Evolutionary conservation across 2,113 vertebrate genomes (phyloP), one percentile per base, ranked within the genome.

Genomic region (Chaetops frenatus): DNA sequence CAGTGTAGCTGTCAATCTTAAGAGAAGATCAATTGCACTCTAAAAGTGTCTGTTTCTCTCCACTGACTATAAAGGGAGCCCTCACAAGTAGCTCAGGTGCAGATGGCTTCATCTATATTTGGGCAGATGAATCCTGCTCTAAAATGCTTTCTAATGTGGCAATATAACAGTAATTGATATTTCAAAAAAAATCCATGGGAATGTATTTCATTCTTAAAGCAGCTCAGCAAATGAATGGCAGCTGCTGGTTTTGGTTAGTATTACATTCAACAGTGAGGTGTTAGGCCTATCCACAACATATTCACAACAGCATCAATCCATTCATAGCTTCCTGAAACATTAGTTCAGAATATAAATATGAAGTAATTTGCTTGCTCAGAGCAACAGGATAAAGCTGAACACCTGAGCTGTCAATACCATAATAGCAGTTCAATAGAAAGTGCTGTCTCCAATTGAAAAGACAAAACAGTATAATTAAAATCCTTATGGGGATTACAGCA

Each of bases 1-100:
- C 86, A 78, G 88, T 96, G 96, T 97, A 94, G 91, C 94, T 96
- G 96, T 96, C 96, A 97, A 97, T 97, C 96, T 97, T 96, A 95
- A 94, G 95, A 96, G 95, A 94, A 97, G 94, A 97, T 97, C 95
- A 97, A 94, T 94, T 95, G 95, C 76, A 48, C 88, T 95, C 82
- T 94, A 92, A 97, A 96, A 96, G 92, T 93, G 80, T 92, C 76
- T 92, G 45, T 84, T 97, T 95, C 94, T 84, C 69, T 94, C 56
- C 74, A 69, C 66, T 71, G 88, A 93, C 91, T 94, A 78, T 96
- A 96, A 97, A 97, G 69, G 65, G 64, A 96, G 96, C 82, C 94
- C 94, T 93, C 96, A 96, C 96, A 96, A 96, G 96, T 84, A 83
- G 95, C 64, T 90, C 60, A 93, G 92, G 94, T 96, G 64, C 72